phyloP scores from a whole-genome alignment of 37 sponge, comb jelly and placozoan species.

The Halisarca cf. caerulea region DNA sequence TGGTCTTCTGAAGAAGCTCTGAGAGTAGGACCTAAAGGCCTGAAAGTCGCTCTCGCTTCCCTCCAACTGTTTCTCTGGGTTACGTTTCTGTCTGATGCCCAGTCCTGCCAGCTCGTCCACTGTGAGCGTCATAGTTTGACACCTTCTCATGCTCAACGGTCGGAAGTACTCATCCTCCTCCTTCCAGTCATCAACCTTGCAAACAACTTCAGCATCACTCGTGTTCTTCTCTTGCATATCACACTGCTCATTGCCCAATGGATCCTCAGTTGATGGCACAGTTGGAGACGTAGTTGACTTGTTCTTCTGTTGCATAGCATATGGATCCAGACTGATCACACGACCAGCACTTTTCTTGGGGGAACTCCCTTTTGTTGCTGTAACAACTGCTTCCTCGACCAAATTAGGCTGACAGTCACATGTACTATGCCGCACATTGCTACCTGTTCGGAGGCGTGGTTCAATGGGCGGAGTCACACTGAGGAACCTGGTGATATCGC shows the following conservation, averaged over 20 bases:
- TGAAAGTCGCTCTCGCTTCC: constrained; percentile 19
- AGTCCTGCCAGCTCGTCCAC: not conserved
- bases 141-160: not conserved
- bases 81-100: not conserved
- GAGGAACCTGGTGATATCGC: not conserved
- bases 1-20: constrained; percentile 12
- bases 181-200: not conserved
- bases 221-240: not conserved
- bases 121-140: constrained; percentile 4
- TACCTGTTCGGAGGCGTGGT: not conserved
- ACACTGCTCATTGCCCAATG: not conserved
- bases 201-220: not conserved
- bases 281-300: not conserved
- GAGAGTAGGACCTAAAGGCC: constrained; percentile 23
- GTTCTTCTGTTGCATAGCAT: not conserved
- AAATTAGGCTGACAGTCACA: not conserved
- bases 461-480: constrained; percentile 44
- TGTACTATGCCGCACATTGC: not conserved
- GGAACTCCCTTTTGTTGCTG: not conserved
- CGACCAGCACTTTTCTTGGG: not conserved
- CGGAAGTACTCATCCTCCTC: constrained; percentile 14
- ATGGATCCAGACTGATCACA: not conserved
- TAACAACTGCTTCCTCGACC: not conserved
- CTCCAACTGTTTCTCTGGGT: not conserved
- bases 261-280: not conserved